Evolutionary conservation across 2,888 invertebrate genomes (phyloP).

Genomic region (Apoda limacodes): DNA sequence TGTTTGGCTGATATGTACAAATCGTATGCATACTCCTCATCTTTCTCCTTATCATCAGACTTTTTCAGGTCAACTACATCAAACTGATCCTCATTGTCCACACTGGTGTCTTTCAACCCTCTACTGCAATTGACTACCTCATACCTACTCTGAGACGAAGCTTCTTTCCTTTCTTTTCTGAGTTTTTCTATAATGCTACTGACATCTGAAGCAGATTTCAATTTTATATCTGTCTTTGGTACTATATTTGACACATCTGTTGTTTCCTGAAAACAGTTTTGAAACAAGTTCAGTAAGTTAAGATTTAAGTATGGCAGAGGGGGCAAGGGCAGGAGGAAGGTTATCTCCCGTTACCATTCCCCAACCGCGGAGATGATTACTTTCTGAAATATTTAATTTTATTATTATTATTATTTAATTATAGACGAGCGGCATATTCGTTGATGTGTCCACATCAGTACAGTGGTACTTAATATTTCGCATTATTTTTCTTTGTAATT

Average conservation of each 20-base stretch:
- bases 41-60: slow-evolving; percentile 28
- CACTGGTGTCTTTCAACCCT: slow-evolving; percentile 32
- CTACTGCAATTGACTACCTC: slow-evolving; percentile 52
- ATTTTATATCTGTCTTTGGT: slow-evolving; percentile 36
- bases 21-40: slow-evolving; percentile 51
- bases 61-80: slow-evolving; percentile 47
- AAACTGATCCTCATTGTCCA: slow-evolving; percentile 25
- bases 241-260: slow-evolving; percentile 38
- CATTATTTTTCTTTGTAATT: too few species aligned
- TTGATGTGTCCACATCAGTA: too few species aligned
- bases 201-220: slow-evolving; percentile 37
- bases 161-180: slow-evolving; percentile 45
- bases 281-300: too few species aligned
- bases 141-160: slow-evolving; percentile 41
- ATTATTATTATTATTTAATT: too few species aligned
- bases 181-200: slow-evolving; percentile 50
- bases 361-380: too few species aligned
- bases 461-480: too few species aligned
- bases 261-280: slow-evolving; percentile 47
- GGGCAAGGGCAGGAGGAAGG: too few species aligned
- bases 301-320: too few species aligned
- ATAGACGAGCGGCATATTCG: too few species aligned
- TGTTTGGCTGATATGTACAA: slow-evolving; percentile 47
- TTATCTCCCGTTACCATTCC: too few species aligned
- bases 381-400: too few species aligned